Evolutionary conservation across 2,888 invertebrate genomes (phyloP), one percentile per base, ranked within the genome.

Genomic region (Loripinus fragilis): DNA sequence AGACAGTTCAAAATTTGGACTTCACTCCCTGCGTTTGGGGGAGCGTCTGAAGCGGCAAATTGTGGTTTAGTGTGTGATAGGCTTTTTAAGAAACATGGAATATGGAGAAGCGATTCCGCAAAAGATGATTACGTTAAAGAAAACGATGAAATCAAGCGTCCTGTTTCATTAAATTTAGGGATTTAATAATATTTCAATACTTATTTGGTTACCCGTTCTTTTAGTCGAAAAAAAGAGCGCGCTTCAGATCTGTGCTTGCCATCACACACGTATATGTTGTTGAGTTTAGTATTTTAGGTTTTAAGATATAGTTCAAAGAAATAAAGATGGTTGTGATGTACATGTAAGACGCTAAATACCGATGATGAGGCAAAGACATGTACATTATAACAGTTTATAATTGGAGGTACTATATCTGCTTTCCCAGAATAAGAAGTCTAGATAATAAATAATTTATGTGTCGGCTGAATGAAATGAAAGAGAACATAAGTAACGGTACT

Each of bases 81-180:
- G 17, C 66, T 78, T 17, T 45, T 81, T 2, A 81, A 78, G 52
- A 76, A 41, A n/a, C 73, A 78, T 52, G 74, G 78, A 17, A 41
- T 76, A n/a, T 76, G 73, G 76, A 67, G 55, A 20, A 35, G 76
- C 0, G 78, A 81, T 35, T 25, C 33, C 35, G 67, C 76, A 12
- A 73, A 71, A 50, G 78, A 81, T 28, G 50, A 50, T 42, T 78
- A 78, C 42, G 60, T 76, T 8, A 48, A 72, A 64, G 81, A 81
- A 38, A 25, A 55, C n/a, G n/a, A 65, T 15, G 20, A 28, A 20
- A 71, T 41, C n/a, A 28, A 72, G 35, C n/a, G 73, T 17, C 30
- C 42, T 8, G 76, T 75, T 30, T 74, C 74, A 3, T n/a, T 38
- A 38, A 38, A 8, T 38, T 38, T 38, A 38, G 38, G 38, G 12